Conservation (phyloP, 2,888 invertebrate species). For the Pharmacophagus antenor region DNA sequence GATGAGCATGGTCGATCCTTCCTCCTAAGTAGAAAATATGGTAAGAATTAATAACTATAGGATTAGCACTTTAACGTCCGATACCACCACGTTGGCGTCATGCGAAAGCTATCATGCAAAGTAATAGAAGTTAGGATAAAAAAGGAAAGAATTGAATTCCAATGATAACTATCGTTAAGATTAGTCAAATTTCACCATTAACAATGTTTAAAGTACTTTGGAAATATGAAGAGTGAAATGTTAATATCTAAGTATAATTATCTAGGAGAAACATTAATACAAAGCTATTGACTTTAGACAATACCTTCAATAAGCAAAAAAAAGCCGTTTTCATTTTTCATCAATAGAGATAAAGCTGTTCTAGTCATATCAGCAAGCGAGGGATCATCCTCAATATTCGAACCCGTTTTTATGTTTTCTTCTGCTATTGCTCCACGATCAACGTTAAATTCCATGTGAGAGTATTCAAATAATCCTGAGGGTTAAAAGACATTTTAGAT, state of each 20-base stretch:
- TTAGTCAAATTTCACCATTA: background rate
- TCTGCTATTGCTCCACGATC: slow-evolving; percentile 84
- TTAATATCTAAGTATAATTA: background rate
- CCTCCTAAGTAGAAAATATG: slow-evolving; percentile 77
- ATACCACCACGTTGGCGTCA: too few species aligned
- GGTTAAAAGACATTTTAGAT: background rate
- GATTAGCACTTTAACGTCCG: background rate
- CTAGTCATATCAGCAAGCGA: slow-evolving; percentile 89
- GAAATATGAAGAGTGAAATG: background rate
- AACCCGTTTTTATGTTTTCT: slow-evolving; percentile 81
- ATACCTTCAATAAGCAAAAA: slow-evolving; percentile 88
- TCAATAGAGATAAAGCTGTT: slow-evolving; percentile 85
- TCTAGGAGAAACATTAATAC: background rate
- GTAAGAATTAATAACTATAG: slow-evolving; percentile 3
- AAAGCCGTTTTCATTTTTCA: slow-evolving; percentile 87
- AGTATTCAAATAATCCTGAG: slow-evolving; percentile 87
- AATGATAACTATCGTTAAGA: background rate
- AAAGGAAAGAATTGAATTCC: background rate
- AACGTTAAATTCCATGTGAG: slow-evolving; percentile 89
- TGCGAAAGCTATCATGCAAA: background rate
- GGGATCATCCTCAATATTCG: slow-evolving; percentile 84
- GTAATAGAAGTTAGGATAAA: background rate
- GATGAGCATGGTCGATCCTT: slow-evolving; percentile 89
- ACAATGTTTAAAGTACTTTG: background rate
- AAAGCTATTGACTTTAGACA: slow-evolving; percentile 11